A percentile compares a stretch with the other conserved stretches of the same genome.
These are phyloP conservation scores for Anastatus disparis DNA, from an alignment of 1,140 invertebrate genomes.

Conservation along the genomic window DNA sequence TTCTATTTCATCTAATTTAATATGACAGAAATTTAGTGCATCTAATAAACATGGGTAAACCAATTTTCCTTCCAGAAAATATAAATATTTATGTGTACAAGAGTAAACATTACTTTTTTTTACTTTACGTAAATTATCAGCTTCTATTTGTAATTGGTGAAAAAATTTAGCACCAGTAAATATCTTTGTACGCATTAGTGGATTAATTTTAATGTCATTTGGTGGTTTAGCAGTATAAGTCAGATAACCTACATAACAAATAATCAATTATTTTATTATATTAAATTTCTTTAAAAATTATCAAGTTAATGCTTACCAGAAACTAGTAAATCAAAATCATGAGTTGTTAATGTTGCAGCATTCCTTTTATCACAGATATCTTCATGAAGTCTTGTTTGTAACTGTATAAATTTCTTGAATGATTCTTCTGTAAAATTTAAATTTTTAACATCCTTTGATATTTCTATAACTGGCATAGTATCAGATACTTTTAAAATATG, in stretches of 20 bases:
- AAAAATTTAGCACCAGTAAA: slow-evolving; percentile 76
- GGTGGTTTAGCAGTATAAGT: slow-evolving; percentile 75
- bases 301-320: slow-evolving; percentile 60
- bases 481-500: slow-evolving; percentile 71
- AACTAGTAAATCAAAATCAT: slow-evolving; percentile 76
- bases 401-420: slow-evolving; percentile 82
- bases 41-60: slow-evolving; percentile 79
- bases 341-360: slow-evolving; percentile 83
- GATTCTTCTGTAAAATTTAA: slow-evolving; percentile 73
- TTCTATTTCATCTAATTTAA: no score
- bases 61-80: slow-evolving; percentile 79
- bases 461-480: slow-evolving; percentile 67
- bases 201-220: slow-evolving; percentile 71
- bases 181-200: slow-evolving; percentile 71
- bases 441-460: slow-evolving; percentile 70
- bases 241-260: slow-evolving; percentile 67
- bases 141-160: slow-evolving; percentile 76
- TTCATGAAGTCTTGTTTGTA: slow-evolving; percentile 86
- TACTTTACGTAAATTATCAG: slow-evolving; percentile 78
- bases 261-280: slow-evolving; percentile 12
- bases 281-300: slow-evolving; percentile 21
- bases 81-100: slow-evolving; percentile 84
- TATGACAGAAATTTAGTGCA: no score
- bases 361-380: slow-evolving; percentile 81
- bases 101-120: slow-evolving; percentile 84